Conservation (phyloP, 1,140 invertebrate species). For the Tigriopus japonicus region DNA sequence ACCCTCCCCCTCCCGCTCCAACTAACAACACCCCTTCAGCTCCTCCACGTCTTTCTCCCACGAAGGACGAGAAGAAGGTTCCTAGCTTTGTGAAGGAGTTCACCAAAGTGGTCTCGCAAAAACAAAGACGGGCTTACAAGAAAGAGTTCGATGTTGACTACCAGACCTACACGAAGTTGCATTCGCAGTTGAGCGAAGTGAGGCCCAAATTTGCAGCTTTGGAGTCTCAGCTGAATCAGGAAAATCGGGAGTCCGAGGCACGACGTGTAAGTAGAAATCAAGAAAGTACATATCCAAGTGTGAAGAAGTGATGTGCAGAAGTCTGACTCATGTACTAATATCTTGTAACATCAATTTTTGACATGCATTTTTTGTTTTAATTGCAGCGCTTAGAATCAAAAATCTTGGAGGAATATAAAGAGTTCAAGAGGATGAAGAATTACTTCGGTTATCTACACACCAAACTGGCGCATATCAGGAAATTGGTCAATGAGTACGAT, state of each 20-base stretch:
- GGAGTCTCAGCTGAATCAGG: too few relatives aligned
- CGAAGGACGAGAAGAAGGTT: not conserved
- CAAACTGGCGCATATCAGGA: slow-evolving; percentile 6
- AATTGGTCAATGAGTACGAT: slow-evolving; percentile 11
- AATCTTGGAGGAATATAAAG: too few relatives aligned
- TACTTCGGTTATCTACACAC: slow-evolving; percentile 7
- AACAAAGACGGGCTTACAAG: slow-evolving; percentile 6
- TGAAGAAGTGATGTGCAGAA: too few relatives aligned
- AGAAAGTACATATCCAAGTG: too few relatives aligned
- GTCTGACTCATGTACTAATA: too few relatives aligned
- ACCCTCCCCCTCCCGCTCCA: not conserved
- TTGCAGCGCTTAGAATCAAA: too few relatives aligned
- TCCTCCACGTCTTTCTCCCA: not conserved
- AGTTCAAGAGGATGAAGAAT: not conserved
- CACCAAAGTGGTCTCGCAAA: not conserved
- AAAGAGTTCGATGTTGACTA: slow-evolving; percentile 9
- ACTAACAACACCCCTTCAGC: not conserved
- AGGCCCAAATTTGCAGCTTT: too few relatives aligned
- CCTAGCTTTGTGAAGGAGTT: not conserved
- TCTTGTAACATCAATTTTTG: too few relatives aligned
- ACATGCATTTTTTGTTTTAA: too few relatives aligned
- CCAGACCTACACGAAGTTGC: slow-evolving; percentile 3
- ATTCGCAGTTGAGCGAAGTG: not conserved
- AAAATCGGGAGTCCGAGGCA: too few relatives aligned
- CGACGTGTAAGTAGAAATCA: too few relatives aligned